These are phyloP conservation scores for Embiotoca jacksoni DNA, from an alignment of 2,113 vertebrate species.

Conservation along the genomic window DNA sequence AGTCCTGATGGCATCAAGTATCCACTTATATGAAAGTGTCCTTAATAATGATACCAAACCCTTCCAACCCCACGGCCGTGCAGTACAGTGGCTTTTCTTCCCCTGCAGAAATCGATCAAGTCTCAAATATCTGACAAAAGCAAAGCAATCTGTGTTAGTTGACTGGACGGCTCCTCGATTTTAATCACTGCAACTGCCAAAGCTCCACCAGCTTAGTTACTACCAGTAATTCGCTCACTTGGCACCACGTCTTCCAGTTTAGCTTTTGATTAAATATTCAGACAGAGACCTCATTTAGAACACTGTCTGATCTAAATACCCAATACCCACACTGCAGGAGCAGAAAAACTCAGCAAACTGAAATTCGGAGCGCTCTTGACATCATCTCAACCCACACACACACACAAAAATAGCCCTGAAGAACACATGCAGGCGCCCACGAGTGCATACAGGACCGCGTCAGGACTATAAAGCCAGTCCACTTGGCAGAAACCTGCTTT, in stretches of 20 bases:
- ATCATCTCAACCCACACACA: constrained; percentile 59
- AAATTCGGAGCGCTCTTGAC: constrained; percentile 41
- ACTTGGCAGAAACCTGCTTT: constrained; percentile 12
- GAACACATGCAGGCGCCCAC: constrained; percentile 52
- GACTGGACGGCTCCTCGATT: background rate
- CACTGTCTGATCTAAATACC: constrained; percentile 45
- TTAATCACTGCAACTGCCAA: constrained; percentile 1
- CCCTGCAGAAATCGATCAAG: background rate
- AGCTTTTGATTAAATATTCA: constrained; percentile 68
- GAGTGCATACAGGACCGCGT: constrained; percentile 17
- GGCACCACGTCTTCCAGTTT: constrained; percentile 37
- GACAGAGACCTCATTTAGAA: constrained; percentile 36
- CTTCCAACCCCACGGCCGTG: background rate
- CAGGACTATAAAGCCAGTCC: constrained; percentile 22
- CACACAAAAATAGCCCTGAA: constrained; percentile 59
- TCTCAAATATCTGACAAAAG: background rate
- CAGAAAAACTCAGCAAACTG: constrained; percentile 43
- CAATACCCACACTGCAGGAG: constrained; percentile 30
- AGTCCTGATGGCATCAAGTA: background rate
- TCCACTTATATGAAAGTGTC: constrained; percentile 13
- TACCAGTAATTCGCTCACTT: constrained; percentile 20
- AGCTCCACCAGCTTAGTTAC: constrained; percentile 34
- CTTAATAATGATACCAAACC: constrained; percentile 3
- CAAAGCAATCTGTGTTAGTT: constrained; percentile 2
- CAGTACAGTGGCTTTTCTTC: background rate